Conservation (phyloP, 2,113 vertebrate genomes). For the Nothoprocta perdicaria region DNA sequence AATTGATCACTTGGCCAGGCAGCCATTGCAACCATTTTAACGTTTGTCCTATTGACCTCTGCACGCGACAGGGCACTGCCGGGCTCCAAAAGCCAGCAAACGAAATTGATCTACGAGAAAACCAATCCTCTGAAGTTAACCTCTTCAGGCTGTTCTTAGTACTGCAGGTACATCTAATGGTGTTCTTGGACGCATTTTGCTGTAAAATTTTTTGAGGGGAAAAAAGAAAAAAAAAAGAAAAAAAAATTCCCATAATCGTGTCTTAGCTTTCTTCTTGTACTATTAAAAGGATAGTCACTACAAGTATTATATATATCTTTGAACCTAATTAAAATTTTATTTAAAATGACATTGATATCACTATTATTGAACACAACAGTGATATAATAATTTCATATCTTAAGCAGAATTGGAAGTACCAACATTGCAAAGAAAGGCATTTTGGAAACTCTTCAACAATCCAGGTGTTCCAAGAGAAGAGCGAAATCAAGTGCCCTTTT, state of each 20-base stretch:
- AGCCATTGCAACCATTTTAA: not conserved
- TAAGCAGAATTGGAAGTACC: not conserved
- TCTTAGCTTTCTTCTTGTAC: not conserved
- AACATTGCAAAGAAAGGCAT: not conserved
- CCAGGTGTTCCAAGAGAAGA: not conserved
- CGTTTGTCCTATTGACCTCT: not conserved
- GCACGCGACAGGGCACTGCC: accelerated
- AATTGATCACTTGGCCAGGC: not conserved
- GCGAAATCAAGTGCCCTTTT: not conserved
- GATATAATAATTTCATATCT: not conserved
- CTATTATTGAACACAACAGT: not conserved
- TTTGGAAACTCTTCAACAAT: not conserved
- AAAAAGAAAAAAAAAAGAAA: accelerated
- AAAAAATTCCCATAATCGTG: not conserved
- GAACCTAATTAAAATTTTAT: not conserved
- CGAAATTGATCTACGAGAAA: not conserved
- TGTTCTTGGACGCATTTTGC: not conserved
- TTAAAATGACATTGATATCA: not conserved
- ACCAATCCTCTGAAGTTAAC: not conserved
- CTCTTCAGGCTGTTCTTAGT: not conserved
- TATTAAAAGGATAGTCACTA: not conserved
- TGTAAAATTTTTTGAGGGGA: not conserved
- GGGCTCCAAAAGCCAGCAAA: not conserved
- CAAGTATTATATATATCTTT: not conserved
- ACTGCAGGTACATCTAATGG: not conserved